Base-by-base conservation (phyloP, 2,113 vertebrate genomes). In the Sinocyclocheilus grahami region DNA sequence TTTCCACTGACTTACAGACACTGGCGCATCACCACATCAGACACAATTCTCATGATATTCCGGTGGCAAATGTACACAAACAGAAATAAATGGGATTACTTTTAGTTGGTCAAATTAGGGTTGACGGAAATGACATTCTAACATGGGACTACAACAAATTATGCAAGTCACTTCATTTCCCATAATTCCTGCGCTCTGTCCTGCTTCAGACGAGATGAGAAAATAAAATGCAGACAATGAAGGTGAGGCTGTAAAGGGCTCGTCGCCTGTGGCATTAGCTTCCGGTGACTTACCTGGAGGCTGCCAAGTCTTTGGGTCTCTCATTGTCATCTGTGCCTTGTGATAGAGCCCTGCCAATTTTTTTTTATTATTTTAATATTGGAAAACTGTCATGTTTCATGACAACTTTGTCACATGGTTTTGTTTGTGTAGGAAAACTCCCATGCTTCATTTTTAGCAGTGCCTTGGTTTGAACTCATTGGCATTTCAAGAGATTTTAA, bases 321-420 rank as follows among this genome's bases (percentile, higher is more conserved):
- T 95, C 95, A 94, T 93, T 95, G 91, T 95, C 95, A 91, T 92
- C 91, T 95, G 94, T 95, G 91, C 95, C 95, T 94, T 94, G 93
- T 94, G 95, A 95, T 86, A 86, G 89, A 86, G 92, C 87, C 93
- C 89, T 91, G 92, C 89, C 89, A 91, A 92, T 90, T 89, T 86
- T 76, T 24, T 76, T 48, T 11, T 48, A 51, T 76, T 80, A 84
- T 91, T 92, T 91, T 91, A 92, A 89, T 90, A 92, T 85, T 9
- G 62, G 74, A 85, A 58, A 88, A 88, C 86, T 84, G 37, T 91
- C 87, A 92, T 88, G 83, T 75, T 77, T 86, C 88, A 86, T 84
- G 80, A 90, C 85, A 91, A 80, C 80, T 85, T 88, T 81, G 89
- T 86, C 84, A 90, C 83, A 90, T 48, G 77, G 39, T 85, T 83